These are phyloP conservation scores for Dipodomys stephensi DNA, from an alignment of 2,113 vertebrate species.

Conservation along the genomic window DNA sequence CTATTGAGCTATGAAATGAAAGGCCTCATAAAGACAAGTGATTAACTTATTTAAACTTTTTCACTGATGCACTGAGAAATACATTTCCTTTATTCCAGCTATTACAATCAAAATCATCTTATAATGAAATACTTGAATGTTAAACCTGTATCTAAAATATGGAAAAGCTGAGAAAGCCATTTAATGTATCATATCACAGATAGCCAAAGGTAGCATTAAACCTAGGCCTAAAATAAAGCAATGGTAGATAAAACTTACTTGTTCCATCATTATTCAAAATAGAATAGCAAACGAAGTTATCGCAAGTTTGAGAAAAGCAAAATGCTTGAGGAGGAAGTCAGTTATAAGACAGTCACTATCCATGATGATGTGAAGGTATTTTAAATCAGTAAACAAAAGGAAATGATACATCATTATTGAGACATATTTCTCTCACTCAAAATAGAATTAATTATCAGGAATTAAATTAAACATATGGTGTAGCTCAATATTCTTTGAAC, in stretches of 20 bases:
- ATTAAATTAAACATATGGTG: background rate
- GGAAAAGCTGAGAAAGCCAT: conserved; percentile 51
- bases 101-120: conserved; percentile 61
- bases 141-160: conserved; percentile 51
- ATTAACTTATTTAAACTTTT: conserved; percentile 79
- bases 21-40: conserved; percentile 83
- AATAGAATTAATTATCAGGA: conserved; percentile 32
- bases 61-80: conserved; percentile 73
- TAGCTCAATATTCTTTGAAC: conserved; percentile 41
- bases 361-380: conserved; percentile 24
- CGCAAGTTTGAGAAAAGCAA: conserved; percentile 28
- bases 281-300: background rate
- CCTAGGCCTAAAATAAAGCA: conserved; percentile 31
- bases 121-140: conserved; percentile 68
- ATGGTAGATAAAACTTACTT: conserved; percentile 36
- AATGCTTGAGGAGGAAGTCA: background rate
- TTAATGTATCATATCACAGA: background rate
- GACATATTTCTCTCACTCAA: background rate
- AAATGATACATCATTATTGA: background rate
- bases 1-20: conserved; percentile 81
- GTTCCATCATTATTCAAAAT: conserved; percentile 9
- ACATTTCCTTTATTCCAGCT: conserved; percentile 48
- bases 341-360: background rate
- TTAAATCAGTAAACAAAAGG: background rate
- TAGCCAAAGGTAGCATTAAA: conserved; percentile 56